A percentile compares a stretch with the other conserved stretches of the same genome.
phyloP scores from a whole-genome alignment of 2,113 vertebrate genomes.

The Sinocyclocheilus maitianheensis region DNA sequence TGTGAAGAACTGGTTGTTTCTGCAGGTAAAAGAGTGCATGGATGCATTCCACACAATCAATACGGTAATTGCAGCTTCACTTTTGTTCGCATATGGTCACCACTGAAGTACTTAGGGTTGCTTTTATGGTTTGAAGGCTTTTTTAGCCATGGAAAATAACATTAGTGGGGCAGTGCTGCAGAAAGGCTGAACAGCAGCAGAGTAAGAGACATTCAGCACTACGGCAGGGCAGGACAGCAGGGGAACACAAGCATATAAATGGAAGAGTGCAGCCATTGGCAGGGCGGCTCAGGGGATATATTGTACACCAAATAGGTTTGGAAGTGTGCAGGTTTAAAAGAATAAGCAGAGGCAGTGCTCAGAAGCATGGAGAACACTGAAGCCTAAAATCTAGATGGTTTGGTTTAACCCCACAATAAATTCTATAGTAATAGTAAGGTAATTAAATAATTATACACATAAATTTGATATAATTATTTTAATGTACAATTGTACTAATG shows the following conservation, averaged over 20 bases:
- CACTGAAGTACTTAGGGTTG: slow-evolving; percentile 10
- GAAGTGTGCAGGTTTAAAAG: slow-evolving; percentile 7
- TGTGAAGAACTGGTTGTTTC: not conserved
- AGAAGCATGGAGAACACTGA: not conserved
- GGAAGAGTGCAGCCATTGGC: slow-evolving; percentile 26
- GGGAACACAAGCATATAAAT: slow-evolving; percentile 26
- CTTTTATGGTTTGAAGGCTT: slow-evolving; percentile 34
- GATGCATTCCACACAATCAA: slow-evolving; percentile 32
- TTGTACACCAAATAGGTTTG: slow-evolving; percentile 24
- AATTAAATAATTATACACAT: not conserved
- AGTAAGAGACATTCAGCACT: not conserved
- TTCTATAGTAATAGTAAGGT: not conserved
- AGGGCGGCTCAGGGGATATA: slow-evolving; percentile 28
- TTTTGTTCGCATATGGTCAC: slow-evolving; percentile 20
- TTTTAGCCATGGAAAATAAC: slow-evolving; percentile 14
- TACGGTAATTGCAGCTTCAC: not conserved
- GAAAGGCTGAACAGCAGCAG: slow-evolving; percentile 19
- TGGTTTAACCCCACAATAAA: not conserved
- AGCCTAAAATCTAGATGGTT: not conserved
- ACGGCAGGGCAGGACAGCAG: not conserved
- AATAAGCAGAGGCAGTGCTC: slow-evolving; percentile 9
- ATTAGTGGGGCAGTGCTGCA: slow-evolving; percentile 33
- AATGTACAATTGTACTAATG: too few relatives aligned
- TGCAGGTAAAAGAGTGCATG: slow-evolving; percentile 1
- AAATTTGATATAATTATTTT: too few relatives aligned